phyloP scores from a whole-genome alignment of 2,113 vertebrate species.

The Cebus imitator region DNA sequence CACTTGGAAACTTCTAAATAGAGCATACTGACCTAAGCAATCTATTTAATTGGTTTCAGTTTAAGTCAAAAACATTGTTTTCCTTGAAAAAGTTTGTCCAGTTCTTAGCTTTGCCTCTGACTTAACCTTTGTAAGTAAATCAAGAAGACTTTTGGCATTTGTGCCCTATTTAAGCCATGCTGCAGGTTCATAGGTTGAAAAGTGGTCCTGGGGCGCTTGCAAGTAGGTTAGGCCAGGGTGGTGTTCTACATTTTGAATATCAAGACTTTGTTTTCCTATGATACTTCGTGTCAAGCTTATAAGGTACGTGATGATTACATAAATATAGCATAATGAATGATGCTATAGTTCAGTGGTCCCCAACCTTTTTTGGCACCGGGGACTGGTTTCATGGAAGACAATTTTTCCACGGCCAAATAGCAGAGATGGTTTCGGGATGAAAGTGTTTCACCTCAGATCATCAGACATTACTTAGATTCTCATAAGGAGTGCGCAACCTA shows the following conservation, averaged over 20 bases:
- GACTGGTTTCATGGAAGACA: too few species aligned
- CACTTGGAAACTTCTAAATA: constrained; percentile 47
- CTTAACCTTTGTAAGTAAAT: constrained; percentile 40
- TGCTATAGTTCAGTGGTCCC: neutral
- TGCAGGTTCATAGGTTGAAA: neutral
- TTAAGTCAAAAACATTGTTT: constrained; percentile 46
- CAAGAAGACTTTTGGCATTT: neutral
- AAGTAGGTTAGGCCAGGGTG: neutral
- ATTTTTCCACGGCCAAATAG: too few species aligned
- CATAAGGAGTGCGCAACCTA: too few species aligned
- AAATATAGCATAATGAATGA: neutral
- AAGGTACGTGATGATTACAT: neutral
- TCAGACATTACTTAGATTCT: too few species aligned
- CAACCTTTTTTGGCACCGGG: too few species aligned
- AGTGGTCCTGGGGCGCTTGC: neutral
- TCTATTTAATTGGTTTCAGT: constrained; percentile 47
- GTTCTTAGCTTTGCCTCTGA: constrained; percentile 41
- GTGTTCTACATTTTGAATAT: neutral
- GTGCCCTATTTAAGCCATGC: neutral
- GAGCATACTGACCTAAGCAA: neutral
- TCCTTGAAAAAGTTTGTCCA: neutral
- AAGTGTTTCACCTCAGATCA: too few species aligned
- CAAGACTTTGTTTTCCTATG: neutral
- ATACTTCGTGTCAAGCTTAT: neutral
- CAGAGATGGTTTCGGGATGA: too few species aligned